Conservation (phyloP, 2,797 vertebrate genomes). For the Karalla daura region DNA sequence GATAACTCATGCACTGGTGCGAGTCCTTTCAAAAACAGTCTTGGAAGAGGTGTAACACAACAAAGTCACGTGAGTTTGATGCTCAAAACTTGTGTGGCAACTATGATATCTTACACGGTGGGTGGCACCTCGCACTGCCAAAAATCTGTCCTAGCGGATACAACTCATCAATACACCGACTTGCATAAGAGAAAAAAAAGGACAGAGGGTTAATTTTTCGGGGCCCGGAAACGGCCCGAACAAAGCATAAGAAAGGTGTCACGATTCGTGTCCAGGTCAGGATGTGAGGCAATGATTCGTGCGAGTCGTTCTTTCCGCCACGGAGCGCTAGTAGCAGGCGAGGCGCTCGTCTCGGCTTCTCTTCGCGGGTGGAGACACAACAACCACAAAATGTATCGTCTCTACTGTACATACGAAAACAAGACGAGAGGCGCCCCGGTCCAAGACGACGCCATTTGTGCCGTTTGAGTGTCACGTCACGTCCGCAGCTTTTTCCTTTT, state of each 20-base stretch:
- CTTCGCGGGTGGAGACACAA: constrained; percentile 5
- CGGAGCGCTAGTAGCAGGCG: constrained; percentile 4
- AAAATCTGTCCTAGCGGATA: constrained; percentile 29
- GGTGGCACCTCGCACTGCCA: constrained; percentile 18
- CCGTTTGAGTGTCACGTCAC: constrained; percentile 5
- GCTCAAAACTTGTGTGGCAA: constrained; percentile 5
- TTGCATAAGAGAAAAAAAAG: constrained; percentile 34
- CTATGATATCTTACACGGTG: neutral
- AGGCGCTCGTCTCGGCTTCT: neutral
- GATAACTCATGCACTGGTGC: constrained; percentile 26
- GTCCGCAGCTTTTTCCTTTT: no score
- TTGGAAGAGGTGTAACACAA: constrained; percentile 8
- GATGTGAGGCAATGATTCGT: neutral
- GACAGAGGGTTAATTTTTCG: constrained; percentile 12
- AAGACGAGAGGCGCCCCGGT: constrained; percentile 26
- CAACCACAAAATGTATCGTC: constrained; percentile 5
- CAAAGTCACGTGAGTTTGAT: constrained; percentile 1
- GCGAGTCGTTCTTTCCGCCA: neutral
- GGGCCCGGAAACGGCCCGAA: constrained; percentile 15
- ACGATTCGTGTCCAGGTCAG: constrained; percentile 13
- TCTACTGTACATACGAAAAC: constrained; percentile 32
- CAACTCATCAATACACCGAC: constrained; percentile 22
- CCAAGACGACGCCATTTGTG: constrained; percentile 34
- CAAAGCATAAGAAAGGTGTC: neutral
- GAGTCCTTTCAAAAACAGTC: constrained; percentile 27